Base-by-base conservation (phyloP, 2,888 invertebrate species). In the Meliscaeva auricollis region DNA sequence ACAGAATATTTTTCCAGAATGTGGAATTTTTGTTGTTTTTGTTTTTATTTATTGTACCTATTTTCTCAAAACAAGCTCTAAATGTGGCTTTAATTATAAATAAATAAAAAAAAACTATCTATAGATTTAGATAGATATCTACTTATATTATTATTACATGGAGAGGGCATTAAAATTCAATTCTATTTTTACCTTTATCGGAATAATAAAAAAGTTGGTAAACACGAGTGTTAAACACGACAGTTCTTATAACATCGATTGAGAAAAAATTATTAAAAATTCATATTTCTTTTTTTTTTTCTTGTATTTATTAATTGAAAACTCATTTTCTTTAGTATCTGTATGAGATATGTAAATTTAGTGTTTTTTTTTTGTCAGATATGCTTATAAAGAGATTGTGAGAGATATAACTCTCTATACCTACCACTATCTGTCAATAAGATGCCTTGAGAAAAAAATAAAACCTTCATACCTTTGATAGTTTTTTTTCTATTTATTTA, bases 391-490 rank as follows among this genome's bases (percentile, higher is more conserved):
- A 26, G 26, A 26, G 26, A 38, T 38, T 38, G 9, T 38, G 38
- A 38, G 13, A 38, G 11, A 17, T 4, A 20, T 15, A 15, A 13
- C 9, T 6, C 7, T 44, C 13, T 22, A 8, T 41, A 44, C 9
- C 22, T 20, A 6, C 41, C 1, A 26, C 46, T 44, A 26, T 44
- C 62, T 60, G 46, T 66, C 66, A 66, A 64, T 26, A 46, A 15
- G 17, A 73, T 76, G 76, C 81, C 76, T 81, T 76, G 81, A 81
- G 75, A 62, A 22, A 66, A 72, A 32, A 32, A 2, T n/a, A 26
- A 66, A 66, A 66, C 66, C 66, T 66, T 66, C 66, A 66, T 66
- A 30, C 56, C 56, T 35, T 56, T 13, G 17, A 56, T 32, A 62
- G n/a, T 38, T 38, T 35, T n/a, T n/a, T n/a, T n/a, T n/a, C n/a